phyloP scores from a whole-genome alignment of 2,888 invertebrate species.

The Biston betularia region DNA sequence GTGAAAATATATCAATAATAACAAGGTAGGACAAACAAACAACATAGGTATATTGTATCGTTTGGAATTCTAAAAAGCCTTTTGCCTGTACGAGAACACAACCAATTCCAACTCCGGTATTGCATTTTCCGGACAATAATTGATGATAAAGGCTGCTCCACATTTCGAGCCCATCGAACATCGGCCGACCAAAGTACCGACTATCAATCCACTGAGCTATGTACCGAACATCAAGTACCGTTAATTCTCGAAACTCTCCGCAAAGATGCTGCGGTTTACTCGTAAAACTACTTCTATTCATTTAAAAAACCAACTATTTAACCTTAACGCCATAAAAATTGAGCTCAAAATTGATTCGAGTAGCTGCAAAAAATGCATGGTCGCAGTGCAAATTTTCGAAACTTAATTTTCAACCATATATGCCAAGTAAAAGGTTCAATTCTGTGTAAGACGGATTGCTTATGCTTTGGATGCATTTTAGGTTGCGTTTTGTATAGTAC shows the following conservation, averaged over 20 bases:
- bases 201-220: constrained; percentile 43
- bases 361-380: not conserved
- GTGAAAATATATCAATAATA: no score
- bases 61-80: not conserved
- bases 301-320: not conserved
- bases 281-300: constrained; percentile 27
- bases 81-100: not conserved
- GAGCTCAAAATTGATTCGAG: constrained; percentile 31
- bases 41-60: no score
- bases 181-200: constrained; percentile 22
- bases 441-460: constrained; percentile 5
- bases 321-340: constrained; percentile 34
- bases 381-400: constrained; percentile 3
- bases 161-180: constrained; percentile 3
- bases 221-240: constrained; percentile 70
- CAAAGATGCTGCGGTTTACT: constrained; percentile 69
- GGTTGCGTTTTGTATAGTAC: constrained; percentile 55
- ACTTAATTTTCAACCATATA: constrained; percentile 38
- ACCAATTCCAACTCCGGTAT: not conserved
- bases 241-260: constrained; percentile 65
- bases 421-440: constrained; percentile 9
- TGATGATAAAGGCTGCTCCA: constrained; percentile 19
- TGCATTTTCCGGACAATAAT: not conserved
- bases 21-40: no score
- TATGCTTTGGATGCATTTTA: constrained; percentile 43